Percentiles rank a stretch among this genome's conserved stretches.
Evolutionary conservation across 1,140 invertebrate genomes (phyloP).

Genomic region (Trachymyrmex cornetzi): DNA sequence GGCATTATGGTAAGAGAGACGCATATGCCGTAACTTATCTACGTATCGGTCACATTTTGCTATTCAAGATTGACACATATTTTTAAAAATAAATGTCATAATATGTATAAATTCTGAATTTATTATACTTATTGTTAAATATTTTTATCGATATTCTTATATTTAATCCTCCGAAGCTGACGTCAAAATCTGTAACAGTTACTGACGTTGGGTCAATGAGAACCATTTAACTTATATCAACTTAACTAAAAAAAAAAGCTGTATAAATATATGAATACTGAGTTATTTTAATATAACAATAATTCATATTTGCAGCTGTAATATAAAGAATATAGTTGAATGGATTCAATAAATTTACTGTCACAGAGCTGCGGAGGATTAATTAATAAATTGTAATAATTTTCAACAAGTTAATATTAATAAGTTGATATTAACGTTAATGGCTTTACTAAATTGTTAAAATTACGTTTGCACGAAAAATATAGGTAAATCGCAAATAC

Average conservation of each 20-base stretch:
- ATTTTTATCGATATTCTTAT: background rate
- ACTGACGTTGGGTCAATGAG: too few relatives aligned
- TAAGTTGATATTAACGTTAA: background rate
- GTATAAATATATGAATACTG: too few relatives aligned
- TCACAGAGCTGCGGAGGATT: too few relatives aligned
- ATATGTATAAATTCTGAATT: background rate
- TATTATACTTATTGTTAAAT: background rate
- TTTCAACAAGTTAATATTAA: background rate
- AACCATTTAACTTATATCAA: too few relatives aligned
- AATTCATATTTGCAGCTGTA: too few relatives aligned
- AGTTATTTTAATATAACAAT: too few relatives aligned
- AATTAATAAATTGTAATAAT: background rate
- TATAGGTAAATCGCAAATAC: background rate
- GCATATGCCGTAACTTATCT: constrained; percentile 8
- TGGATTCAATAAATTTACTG: too few relatives aligned
- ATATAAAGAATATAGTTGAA: too few relatives aligned
- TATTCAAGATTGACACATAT: background rate
- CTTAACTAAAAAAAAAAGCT: too few relatives aligned
- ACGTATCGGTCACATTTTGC: background rate
- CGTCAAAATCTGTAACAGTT: too few relatives aligned
- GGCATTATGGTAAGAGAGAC: constrained; percentile 69
- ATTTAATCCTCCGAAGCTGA: background rate
- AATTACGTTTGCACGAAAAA: background rate
- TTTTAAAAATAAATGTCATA: background rate
- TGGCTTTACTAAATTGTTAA: background rate